Evolutionary conservation across 2,113 vertebrate species (phyloP), one percentile per base, ranked within the genome.

Genomic region (Litocranius walleri): DNA sequence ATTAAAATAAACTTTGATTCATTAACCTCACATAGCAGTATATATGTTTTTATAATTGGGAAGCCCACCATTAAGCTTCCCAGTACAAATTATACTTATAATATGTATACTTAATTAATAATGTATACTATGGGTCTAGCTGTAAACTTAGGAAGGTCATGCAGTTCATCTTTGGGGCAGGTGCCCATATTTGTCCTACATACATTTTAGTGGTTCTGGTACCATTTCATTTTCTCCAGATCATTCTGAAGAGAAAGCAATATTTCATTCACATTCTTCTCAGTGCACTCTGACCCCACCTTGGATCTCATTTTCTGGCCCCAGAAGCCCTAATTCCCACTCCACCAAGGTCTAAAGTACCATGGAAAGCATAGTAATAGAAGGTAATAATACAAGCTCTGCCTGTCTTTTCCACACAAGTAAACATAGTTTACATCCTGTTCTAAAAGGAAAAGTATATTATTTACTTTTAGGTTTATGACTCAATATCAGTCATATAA

Each of bases 381-480:
- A 40, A 25, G 2, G 0, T 56, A 43, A 19, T 45, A 61, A 59
- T 19, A 80, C 17, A 33, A 8, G 6, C 6, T 36, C 36, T 81
- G 19, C 21, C 40, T 82, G 64, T 77, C 27, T 25, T 36, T 86
- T 80, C 27, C 30, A 90, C 6, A 77, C 12, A 87, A 15, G 23
- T 64, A 52, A 64, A 64, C 21, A 6, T 33, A 81, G 36, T 71
- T 61, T 91, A 56, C 54, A n/a, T 23, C 10, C 5, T 77, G 29
- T 61, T 74, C 45, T 48, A 74, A 96, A 93, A 88, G 14, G 57
- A 88, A 96, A 91, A 43, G 54, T 45, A 23, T 74, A 67, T 36
- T 87, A 64, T 52, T 84, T 90, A 64, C 50, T 80, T 96, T 92
- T 52, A 61, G 29, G 45, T 78, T 57, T 88, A 71, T 81, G 93